Conservation (phyloP, 2,888 invertebrate species). For the Monochamus alternatus region DNA sequence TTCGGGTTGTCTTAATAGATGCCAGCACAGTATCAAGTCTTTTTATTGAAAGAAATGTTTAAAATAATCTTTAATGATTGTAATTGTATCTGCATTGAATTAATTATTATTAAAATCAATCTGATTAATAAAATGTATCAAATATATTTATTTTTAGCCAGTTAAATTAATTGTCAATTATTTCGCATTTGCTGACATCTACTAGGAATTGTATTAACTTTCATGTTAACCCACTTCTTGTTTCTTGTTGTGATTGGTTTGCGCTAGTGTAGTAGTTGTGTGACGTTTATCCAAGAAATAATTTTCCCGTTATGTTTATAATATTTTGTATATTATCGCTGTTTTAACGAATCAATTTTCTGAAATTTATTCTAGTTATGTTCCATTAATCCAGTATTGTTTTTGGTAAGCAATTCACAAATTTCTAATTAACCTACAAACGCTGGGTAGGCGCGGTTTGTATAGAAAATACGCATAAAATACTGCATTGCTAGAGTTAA, state of each 20-base stretch:
- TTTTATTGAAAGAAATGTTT: no score
- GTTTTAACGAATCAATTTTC: slow-evolving; percentile 18
- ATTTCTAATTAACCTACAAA: slow-evolving; percentile 34
- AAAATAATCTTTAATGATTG: no score
- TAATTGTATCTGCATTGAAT: no score
- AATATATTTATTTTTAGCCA: no score
- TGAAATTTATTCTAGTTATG: slow-evolving; percentile 24
- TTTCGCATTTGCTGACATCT: slow-evolving; percentile 12
- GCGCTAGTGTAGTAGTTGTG: slow-evolving; percentile 38
- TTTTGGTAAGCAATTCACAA: slow-evolving; percentile 26
- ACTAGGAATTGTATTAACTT: neutral
- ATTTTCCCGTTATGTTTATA: slow-evolving; percentile 46
- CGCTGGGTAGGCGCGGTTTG: slow-evolving; percentile 35
- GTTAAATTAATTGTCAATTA: neutral
- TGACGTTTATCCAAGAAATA: slow-evolving; percentile 40
- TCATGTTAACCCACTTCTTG: slow-evolving; percentile 39
- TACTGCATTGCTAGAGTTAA: slow-evolving; percentile 18
- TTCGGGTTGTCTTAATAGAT: no score
- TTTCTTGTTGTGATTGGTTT: slow-evolving; percentile 41
- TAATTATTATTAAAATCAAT: no score
- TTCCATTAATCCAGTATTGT: slow-evolving; percentile 26
- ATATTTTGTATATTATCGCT: slow-evolving; percentile 36
- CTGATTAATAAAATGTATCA: no score
- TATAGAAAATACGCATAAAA: slow-evolving; percentile 36
- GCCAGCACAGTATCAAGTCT: no score